phyloP scores from a whole-genome alignment of 2,113 vertebrate genomes.

The Dolichotis patagonum region DNA sequence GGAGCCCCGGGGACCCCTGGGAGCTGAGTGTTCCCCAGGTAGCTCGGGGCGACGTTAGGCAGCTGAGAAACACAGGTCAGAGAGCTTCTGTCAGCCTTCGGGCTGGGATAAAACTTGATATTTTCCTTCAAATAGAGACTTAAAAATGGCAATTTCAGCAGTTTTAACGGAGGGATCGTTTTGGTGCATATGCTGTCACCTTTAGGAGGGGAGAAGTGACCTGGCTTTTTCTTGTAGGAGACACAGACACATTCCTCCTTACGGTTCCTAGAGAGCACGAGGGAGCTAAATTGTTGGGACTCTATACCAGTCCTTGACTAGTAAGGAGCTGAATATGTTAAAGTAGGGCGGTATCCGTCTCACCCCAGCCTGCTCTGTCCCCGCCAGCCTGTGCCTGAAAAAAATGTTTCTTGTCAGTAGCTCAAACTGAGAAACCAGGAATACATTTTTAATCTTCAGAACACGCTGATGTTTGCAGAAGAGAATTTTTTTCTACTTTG shows the following conservation, averaged over 20 bases:
- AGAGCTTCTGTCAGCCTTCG: neutral
- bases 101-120: neutral
- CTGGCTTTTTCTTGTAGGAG: neutral
- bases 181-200: neutral
- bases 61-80: neutral
- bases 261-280: neutral
- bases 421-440: neutral
- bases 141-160: neutral
- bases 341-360: neutral
- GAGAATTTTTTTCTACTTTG: slow-evolving; percentile 42
- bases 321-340: neutral
- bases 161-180: neutral
- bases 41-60: neutral
- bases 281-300: neutral
- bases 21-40: neutral
- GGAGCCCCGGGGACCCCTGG: neutral
- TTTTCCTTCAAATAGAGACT: neutral
- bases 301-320: too few relatives aligned
- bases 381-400: neutral
- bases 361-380: neutral
- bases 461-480: neutral
- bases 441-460: neutral
- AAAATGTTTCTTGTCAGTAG: neutral
- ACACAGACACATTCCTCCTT: neutral
- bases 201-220: neutral